Base-by-base conservation (phyloP, 1,140 invertebrate species). In the Caenorhabditis inopinata region DNA sequence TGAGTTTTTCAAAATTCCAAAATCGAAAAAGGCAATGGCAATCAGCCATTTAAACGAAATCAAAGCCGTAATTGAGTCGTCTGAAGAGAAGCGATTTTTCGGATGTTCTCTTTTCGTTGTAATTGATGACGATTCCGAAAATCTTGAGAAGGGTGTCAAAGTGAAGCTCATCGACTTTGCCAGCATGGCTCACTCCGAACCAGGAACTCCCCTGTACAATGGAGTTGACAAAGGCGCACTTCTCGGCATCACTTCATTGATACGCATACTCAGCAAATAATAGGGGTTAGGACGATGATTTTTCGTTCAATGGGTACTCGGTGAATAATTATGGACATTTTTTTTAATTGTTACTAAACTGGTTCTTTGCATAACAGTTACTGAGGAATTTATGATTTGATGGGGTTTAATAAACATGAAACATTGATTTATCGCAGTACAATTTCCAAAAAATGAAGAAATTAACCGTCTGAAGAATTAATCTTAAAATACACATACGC, bases 121-220 rank as follows among this genome's bases (percentile, higher is more conserved):
- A 0, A 38, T 68, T n/a, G 58, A 68, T 21, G 32, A 68, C n/a
- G 32, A 21, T 0, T 29, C 11, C 38, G 38, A 42, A 42, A 42
- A 14, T 42, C 38, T 14, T 3, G 32, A 38, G 12, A 2, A 6
- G 7, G 11, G 0, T 2, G 58, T 68, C 32, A 35, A 38, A 6
- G n/a, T 42, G 3, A 68, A 68, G n/a, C n/a, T 68, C 23, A 68
- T 68, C 23, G 58, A 68, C 12, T 68, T 68, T 11, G 58, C 58
- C 3, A 68, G 58, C 25, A 68, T 68, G 58, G 58, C 58, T 38
- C 58, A 32, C n/a, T 68, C 58, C 6, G 58, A 68, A 21, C 1
- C 2, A 0, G n/a, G 12, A 11, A 2, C 11, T 16, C 58, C 32
- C 9, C 58, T 38, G n/a, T 68, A 68, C 3, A 12, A 38, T 4